These are phyloP conservation scores for Arctia plantaginis DNA, from an alignment of 2,888 invertebrate species.

Conservation along the genomic window DNA sequence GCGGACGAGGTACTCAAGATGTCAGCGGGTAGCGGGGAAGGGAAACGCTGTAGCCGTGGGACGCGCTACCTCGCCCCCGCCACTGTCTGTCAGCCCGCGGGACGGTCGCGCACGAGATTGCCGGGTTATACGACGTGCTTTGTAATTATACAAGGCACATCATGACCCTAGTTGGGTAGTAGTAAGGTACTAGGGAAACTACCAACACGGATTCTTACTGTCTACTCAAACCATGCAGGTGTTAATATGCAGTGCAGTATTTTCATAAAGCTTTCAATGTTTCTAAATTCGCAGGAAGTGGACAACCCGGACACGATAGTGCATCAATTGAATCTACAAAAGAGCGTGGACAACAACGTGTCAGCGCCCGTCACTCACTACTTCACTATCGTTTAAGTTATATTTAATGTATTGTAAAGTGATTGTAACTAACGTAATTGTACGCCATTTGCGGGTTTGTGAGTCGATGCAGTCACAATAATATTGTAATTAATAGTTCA, in stretches of 20 bases:
- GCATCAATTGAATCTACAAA: slow-evolving; percentile 63
- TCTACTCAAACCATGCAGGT: neutral
- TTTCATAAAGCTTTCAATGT: neutral
- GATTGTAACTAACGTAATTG: slow-evolving; percentile 8
- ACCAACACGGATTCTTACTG: neutral
- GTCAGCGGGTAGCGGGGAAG: too few relatives aligned
- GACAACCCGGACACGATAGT: slow-evolving; percentile 58
- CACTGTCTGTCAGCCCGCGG: too few relatives aligned
- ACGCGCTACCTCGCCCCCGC: too few relatives aligned
- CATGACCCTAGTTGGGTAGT: too few relatives aligned
- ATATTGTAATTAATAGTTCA: neutral
- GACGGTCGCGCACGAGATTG: too few relatives aligned
- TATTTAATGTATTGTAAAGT: neutral
- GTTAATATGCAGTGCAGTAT: neutral
- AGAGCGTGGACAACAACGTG: slow-evolving; percentile 54
- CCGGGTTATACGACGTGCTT: too few relatives aligned
- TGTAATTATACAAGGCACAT: too few relatives aligned
- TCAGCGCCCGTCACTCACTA: slow-evolving; percentile 67
- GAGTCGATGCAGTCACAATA: slow-evolving; percentile 7
- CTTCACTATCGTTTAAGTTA: slow-evolving; percentile 67
- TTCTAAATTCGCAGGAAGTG: slow-evolving; percentile 52
- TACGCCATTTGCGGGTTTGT: neutral
- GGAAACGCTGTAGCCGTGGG: too few relatives aligned
- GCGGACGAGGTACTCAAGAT: too few relatives aligned
- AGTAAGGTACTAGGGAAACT: too few relatives aligned